A percentile compares a stretch with the other conserved stretches of the same genome.
Evolutionary conservation across 2,888 invertebrate species (phyloP).

Genomic region (Heliothis peltigera): DNA sequence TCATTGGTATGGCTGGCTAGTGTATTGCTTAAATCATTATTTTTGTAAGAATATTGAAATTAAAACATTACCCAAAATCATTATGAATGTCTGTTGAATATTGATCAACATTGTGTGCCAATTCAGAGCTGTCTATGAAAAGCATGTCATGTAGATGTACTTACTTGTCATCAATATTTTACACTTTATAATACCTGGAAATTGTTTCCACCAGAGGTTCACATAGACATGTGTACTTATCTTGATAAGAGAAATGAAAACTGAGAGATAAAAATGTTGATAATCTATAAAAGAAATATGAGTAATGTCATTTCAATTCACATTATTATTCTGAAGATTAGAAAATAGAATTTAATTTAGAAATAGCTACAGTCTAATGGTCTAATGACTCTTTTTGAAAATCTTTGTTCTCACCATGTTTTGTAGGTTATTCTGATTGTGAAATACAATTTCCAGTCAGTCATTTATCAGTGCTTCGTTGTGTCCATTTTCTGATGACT

Average conservation of each 20-base stretch:
- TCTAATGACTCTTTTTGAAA: not conserved
- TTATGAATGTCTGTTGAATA: constrained; percentile 1
- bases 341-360: constrained; percentile 1
- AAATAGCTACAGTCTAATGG: too few relatives aligned
- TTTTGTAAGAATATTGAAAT: not conserved
- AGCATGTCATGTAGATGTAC: not conserved
- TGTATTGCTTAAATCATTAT: constrained; percentile 5
- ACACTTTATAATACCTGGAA: constrained; percentile 9
- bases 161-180: constrained; percentile 8
- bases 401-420: constrained; percentile 20
- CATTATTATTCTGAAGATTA: constrained; percentile 11
- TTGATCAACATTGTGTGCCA: not conserved
- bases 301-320: constrained; percentile 32
- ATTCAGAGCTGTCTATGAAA: not conserved
- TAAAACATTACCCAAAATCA: not conserved
- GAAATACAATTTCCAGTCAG: not conserved
- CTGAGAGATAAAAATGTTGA: constrained; percentile 30
- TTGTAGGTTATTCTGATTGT: constrained; percentile 35
- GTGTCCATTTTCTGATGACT: not conserved
- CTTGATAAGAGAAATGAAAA: constrained; percentile 36
- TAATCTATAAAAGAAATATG: constrained; percentile 29
- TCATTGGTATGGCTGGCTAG: constrained; percentile 4
- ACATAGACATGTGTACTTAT: constrained; percentile 14
- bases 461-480: not conserved
- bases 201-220: not conserved